Percentiles rank a stretch among this genome's conserved stretches.
These are phyloP conservation scores for Lamprotornis superbus DNA, from an alignment of 2,113 vertebrate species.

Conservation along the genomic window DNA sequence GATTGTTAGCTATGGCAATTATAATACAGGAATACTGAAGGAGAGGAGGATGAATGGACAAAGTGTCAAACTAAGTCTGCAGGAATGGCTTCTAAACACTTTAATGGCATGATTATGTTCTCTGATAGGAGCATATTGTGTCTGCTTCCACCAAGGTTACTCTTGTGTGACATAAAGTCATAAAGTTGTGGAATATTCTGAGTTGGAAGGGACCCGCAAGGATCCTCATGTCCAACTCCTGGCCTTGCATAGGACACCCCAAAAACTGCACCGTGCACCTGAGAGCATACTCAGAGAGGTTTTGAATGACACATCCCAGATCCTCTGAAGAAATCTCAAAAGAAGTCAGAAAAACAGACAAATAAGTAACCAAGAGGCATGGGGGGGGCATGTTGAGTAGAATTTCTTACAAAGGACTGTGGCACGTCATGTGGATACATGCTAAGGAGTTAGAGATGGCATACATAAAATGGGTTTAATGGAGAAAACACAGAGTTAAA, in stretches of 20 bases:
- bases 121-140: neutral
- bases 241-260: neutral
- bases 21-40: neutral
- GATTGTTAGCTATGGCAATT: neutral
- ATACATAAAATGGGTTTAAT: neutral
- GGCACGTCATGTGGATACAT: fast-evolving
- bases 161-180: neutral
- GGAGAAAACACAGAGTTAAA: neutral
- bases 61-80: neutral
- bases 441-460: neutral
- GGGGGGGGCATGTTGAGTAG: neutral
- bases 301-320: neutral
- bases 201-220: neutral
- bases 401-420: neutral
- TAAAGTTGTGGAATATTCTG: neutral
- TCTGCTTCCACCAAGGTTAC: neutral
- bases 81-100: neutral
- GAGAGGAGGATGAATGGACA: neutral
- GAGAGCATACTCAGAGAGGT: neutral
- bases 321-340: neutral
- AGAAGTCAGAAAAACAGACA: neutral
- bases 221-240: fast-evolving
- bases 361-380: neutral
- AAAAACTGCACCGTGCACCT: neutral
- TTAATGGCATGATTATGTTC: neutral